Base-by-base conservation (phyloP, 1,140 invertebrate genomes). In the Drosophila guanche region DNA sequence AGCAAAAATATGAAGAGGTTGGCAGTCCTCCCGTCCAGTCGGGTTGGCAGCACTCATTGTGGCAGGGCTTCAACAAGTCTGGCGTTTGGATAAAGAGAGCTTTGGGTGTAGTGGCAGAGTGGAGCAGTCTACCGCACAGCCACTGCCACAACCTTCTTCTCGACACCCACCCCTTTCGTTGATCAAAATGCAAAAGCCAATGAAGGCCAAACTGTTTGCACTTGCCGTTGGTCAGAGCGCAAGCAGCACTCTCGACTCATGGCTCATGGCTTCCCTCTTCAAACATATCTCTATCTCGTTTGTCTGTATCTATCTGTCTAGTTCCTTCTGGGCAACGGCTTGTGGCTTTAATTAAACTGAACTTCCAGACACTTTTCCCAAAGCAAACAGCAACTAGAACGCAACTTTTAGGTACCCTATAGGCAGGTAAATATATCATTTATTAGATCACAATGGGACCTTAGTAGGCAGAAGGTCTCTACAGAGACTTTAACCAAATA, bases 291-390 rank as follows among this genome's bases (percentile, higher is more conserved):
- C 33, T 10, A 0, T 4, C 33, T 33, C 33, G 33, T 42, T 50
- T 68, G 56, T 40, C 43, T 65, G 52, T 58, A 67, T 53, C 40
- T 46, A 29, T 8, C 3, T 5, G 23, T 47, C 52, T 56, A 10
- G 27, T 58, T 22, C 23, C 42, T 47, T 12, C 27, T 25, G 45
- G 54, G 45, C 55, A 43, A 45, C 37, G 41, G 80, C 80, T 76
- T 79, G 80, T 67, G 76, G 81, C 77, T 85, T 77, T 85, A 80
- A 85, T 85, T 85, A 76, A 86, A 86, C 59, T 60, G 55, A 47
- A 65, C 52, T 68, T 56, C 60, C 66, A 63, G 55, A 66, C 68
- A 79, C 70, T 66, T 56, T 69, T 45, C 58, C n/a, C 63, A 65
- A 20, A 58, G 62, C 40, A 53, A 66, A 62, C 59, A 81, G 10